phyloP scores from a whole-genome alignment of 1,140 invertebrate species.

The Drosophila sp. region DNA sequence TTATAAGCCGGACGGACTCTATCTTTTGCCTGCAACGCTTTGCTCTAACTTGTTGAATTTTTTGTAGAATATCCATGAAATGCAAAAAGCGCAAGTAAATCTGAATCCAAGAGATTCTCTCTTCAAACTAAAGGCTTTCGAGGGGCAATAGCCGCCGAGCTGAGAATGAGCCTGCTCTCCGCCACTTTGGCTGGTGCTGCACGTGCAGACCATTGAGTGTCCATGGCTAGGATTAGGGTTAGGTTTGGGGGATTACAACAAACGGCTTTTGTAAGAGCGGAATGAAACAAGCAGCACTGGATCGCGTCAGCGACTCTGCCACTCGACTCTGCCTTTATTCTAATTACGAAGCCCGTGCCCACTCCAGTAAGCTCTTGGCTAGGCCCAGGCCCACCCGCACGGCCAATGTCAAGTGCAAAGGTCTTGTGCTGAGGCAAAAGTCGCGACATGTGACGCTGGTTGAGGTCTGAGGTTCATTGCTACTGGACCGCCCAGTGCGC shows the following conservation, averaged over 20 bases:
- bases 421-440: conserved; percentile 43
- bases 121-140: not conserved
- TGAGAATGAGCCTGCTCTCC: conserved; percentile 1
- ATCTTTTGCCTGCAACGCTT: too few relatives aligned
- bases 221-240: not conserved
- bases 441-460: conserved; percentile 32
- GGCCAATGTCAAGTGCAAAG: conserved; percentile 74
- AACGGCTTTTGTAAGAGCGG: conserved; percentile 37
- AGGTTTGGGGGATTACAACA: conserved; percentile 20
- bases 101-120: conserved; percentile 20
- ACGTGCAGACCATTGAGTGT: conserved; percentile 59
- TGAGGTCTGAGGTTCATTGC: conserved; percentile 20
- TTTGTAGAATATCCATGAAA: not conserved
- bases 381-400: conserved; percentile 45
- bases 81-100: conserved; percentile 41
- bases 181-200: conserved; percentile 29
- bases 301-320: conserved; percentile 44
- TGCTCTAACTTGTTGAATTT: not conserved
- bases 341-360: conserved; percentile 63
- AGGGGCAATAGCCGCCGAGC: not conserved
- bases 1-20: too few relatives aligned
- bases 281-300: conserved; percentile 20
- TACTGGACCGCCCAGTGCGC: conserved; percentile 64
- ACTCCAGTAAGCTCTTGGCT: conserved; percentile 39
- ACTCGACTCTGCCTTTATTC: conserved; percentile 69